Percentiles rank a stretch among this genome's conserved stretches.
Evolutionary conservation across 1,140 invertebrate genomes (phyloP).

Genomic region (Calephelis nemesis): DNA sequence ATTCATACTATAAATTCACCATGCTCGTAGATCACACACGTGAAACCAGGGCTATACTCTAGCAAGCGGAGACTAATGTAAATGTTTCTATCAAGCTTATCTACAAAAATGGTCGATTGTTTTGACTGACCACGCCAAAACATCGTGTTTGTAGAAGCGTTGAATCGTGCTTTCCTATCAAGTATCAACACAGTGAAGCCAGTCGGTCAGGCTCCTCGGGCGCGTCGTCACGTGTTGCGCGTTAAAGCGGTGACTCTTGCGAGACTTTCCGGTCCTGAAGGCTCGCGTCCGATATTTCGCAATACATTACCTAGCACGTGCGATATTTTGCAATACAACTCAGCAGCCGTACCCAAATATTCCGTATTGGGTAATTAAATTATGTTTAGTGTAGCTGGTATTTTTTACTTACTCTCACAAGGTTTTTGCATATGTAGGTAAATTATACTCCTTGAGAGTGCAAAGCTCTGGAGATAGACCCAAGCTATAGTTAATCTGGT

Average conservation of each 20-base stretch:
- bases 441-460: too few relatives aligned
- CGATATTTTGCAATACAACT: conserved; percentile 55
- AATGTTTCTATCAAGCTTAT: not conserved
- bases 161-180: conserved; percentile 3
- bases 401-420: too few relatives aligned
- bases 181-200: conserved; percentile 20
- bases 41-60: not conserved
- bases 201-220: conserved; percentile 40
- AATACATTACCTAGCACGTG: conserved; percentile 28
- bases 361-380: conserved; percentile 6
- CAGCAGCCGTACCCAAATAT: conserved; percentile 43
- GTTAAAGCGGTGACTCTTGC: not conserved
- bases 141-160: not conserved
- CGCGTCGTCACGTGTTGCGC: conserved; percentile 38
- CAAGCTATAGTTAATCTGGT: too few relatives aligned
- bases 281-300: conserved; percentile 54
- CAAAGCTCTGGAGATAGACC: too few relatives aligned
- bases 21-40: not conserved
- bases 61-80: not conserved
- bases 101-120: conserved; percentile 7
- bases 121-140: conserved; percentile 13
- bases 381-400: too few relatives aligned
- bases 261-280: conserved; percentile 33
- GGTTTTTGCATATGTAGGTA: too few relatives aligned
- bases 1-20: too few relatives aligned